Evolutionary conservation across 2,888 invertebrate species (phyloP).

Genomic region (Coelopa pilipes): DNA sequence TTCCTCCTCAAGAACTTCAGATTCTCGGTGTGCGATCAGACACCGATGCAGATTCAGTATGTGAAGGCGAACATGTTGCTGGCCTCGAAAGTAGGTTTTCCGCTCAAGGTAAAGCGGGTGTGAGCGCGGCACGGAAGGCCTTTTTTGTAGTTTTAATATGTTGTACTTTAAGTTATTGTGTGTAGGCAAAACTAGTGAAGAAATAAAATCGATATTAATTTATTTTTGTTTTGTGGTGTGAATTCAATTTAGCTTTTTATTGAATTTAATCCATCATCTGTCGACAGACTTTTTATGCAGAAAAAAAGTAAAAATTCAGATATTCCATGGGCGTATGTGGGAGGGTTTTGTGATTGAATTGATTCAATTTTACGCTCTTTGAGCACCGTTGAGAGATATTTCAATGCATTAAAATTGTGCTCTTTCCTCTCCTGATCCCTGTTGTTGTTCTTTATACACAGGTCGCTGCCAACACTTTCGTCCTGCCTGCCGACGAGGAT

Average conservation of each 20-base stretch:
- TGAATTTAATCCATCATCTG: too few relatives aligned
- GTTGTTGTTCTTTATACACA: background rate
- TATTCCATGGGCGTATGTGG: too few relatives aligned
- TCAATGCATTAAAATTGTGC: too few relatives aligned
- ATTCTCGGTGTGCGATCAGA: conserved; percentile 37
- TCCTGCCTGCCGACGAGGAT: background rate
- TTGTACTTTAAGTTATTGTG: background rate
- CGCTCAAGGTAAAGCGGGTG: background rate
- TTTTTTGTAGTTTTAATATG: background rate
- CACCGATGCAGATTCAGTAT: conserved; percentile 45
- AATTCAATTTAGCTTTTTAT: too few relatives aligned
- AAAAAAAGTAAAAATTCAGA: too few relatives aligned
- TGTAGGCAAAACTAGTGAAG: background rate
- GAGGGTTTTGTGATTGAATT: background rate
- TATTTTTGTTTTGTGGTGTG: too few relatives aligned
- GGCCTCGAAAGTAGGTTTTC: background rate
- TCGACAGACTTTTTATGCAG: too few relatives aligned
- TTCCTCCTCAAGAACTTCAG: conserved; percentile 42
- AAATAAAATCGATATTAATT: background rate
- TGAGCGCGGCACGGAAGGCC: too few relatives aligned
- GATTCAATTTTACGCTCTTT: conserved; percentile 1
- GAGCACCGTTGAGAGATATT: too few relatives aligned
- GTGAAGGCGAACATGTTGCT: background rate
- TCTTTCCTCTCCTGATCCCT: too few relatives aligned
- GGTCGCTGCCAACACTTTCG: background rate